These are phyloP conservation scores for Peromyscus melanophrys DNA, from an alignment of 2,797 vertebrate species.

Conservation along the genomic window DNA sequence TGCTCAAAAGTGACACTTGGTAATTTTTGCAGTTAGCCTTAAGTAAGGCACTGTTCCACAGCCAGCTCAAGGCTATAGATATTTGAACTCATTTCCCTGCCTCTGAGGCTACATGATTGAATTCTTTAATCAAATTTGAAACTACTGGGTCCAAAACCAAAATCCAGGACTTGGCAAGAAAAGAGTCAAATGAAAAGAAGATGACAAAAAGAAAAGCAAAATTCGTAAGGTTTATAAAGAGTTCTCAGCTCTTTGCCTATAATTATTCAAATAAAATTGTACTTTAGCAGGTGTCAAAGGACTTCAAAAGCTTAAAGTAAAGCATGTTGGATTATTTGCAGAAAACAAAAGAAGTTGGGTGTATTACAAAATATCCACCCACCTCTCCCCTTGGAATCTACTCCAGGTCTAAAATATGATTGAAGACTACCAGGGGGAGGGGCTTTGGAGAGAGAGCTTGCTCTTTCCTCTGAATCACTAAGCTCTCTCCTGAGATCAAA, in stretches of 20 bases:
- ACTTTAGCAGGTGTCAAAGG: neutral
- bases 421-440: neutral
- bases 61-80: neutral
- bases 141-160: neutral
- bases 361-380: neutral
- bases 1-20: neutral
- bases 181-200: neutral
- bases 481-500: neutral
- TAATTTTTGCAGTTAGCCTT: neutral
- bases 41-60: neutral
- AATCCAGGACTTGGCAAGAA: neutral
- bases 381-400: accelerated
- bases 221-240: neutral
- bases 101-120: neutral
- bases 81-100: neutral
- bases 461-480: neutral
- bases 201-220: neutral
- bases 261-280: neutral
- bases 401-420: neutral
- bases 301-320: neutral
- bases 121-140: neutral
- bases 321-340: neutral
- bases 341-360: neutral
- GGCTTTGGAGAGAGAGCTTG: neutral
- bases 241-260: neutral